These are phyloP conservation scores for Sycophaga agraensis DNA, from an alignment of 1,140 invertebrate genomes.

Conservation along the genomic window DNA sequence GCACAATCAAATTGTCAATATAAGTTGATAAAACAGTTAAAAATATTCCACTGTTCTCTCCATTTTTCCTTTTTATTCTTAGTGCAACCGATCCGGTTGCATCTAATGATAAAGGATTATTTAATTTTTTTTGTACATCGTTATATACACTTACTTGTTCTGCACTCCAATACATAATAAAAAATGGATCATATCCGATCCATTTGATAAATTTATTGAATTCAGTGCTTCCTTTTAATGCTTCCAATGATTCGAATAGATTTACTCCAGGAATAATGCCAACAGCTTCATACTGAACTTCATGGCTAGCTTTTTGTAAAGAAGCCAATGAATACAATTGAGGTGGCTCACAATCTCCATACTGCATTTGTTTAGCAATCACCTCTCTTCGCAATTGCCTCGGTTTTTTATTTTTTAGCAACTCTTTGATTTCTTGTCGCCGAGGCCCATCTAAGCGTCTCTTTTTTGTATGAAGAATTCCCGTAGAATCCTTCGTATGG, in stretches of 20 bases:
- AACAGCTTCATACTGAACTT: not conserved
- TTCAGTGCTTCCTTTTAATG: not conserved
- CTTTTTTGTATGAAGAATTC: not conserved
- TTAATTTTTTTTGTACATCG: not conserved
- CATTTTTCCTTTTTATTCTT: not conserved
- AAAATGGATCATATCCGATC: conserved; percentile 5
- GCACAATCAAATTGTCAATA: not conserved
- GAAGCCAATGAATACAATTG: not conserved
- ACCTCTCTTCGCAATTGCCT: not conserved
- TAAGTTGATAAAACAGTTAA: not conserved
- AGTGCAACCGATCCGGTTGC: conserved; percentile 1
- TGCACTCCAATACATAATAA: not conserved
- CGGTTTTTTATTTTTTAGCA: not conserved
- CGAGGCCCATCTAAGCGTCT: not conserved
- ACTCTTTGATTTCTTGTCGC: not conserved
- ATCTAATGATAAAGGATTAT: not conserved
- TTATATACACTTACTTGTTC: conserved; percentile 5
- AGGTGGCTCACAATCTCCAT: not conserved
- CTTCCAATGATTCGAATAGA: not conserved
- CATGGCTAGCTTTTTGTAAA: not conserved
- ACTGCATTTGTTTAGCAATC: not conserved
- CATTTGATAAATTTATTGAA: not conserved
- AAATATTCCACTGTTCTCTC: not conserved
- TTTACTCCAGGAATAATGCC: not conserved
- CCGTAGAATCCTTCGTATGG: not conserved